phyloP scores from a whole-genome alignment of 2,113 vertebrate species.

The Dipodomys spectabilis region DNA sequence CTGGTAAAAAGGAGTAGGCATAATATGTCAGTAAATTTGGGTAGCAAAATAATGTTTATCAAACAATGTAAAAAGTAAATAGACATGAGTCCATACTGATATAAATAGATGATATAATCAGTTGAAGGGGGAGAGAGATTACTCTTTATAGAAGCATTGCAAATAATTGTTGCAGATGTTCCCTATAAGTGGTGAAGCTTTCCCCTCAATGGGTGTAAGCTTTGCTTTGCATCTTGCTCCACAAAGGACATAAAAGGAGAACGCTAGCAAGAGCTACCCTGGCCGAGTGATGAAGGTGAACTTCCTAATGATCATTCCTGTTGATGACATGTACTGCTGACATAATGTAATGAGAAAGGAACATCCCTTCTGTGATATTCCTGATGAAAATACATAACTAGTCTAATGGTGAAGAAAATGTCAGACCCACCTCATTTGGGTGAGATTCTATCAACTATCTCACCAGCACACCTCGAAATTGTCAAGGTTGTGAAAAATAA shows the following conservation, averaged over 20 bases:
- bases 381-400: not conserved
- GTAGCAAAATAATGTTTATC: not conserved
- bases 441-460: not conserved
- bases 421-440: not conserved
- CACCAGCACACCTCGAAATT: not conserved
- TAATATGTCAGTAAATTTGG: not conserved
- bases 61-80: not conserved
- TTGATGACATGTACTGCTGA: not conserved
- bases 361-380: not conserved
- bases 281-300: not conserved
- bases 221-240: not conserved
- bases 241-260: not conserved
- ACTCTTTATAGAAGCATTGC: not conserved
- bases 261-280: not conserved
- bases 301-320: not conserved
- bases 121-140: not conserved
- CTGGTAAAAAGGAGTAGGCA: too few relatives aligned
- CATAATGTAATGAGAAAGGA: not conserved
- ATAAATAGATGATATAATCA: constrained; percentile 10
- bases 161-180: not conserved
- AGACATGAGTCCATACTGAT: not conserved
- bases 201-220: not conserved
- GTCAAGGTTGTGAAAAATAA: constrained; percentile 37
- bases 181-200: not conserved
- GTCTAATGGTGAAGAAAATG: constrained; percentile 29